Conservation (phyloP, 2,888 invertebrate species). For the Cinara cedri region DNA sequence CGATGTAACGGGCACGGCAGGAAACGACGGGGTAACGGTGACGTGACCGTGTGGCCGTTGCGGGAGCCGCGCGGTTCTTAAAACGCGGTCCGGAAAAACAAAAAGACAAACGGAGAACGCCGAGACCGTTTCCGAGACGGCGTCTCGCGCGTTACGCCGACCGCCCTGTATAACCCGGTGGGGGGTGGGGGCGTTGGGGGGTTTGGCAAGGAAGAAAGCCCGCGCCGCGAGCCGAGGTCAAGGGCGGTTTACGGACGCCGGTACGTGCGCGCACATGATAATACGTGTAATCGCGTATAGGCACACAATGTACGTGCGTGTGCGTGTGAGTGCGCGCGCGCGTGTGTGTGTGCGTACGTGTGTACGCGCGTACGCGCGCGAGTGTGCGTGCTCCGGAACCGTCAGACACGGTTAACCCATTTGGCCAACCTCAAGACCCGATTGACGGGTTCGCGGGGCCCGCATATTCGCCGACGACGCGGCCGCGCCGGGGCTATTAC, state of each 20-base stretch:
- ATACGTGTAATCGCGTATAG: neutral
- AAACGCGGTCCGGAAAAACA: too few relatives aligned
- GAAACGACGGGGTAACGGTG: too few relatives aligned
- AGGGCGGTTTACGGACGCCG: neutral
- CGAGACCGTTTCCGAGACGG: too few relatives aligned
- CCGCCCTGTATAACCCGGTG: too few relatives aligned
- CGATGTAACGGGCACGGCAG: too few relatives aligned
- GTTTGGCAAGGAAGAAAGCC: too few relatives aligned
- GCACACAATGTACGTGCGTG: neutral
- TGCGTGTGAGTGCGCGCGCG: neutral
- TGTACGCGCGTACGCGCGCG: conserved; percentile 1
- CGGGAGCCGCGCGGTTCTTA: too few relatives aligned
- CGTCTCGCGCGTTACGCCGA: too few relatives aligned
- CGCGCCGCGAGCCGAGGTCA: neutral
- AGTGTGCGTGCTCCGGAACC: conserved; percentile 41
- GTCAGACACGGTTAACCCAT: conserved; percentile 51
- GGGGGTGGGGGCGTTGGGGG: too few relatives aligned
- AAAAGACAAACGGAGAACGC: too few relatives aligned
- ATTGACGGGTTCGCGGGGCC: neutral
- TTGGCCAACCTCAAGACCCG: conserved; percentile 23
- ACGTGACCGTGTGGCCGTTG: too few relatives aligned
- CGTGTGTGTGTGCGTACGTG: neutral
- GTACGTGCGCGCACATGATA: too few relatives aligned
- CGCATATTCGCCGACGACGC: neutral
- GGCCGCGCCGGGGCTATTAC: neutral